phyloP scores from a whole-genome alignment of 2,797 vertebrate species.

The Orestias chungarensis region DNA sequence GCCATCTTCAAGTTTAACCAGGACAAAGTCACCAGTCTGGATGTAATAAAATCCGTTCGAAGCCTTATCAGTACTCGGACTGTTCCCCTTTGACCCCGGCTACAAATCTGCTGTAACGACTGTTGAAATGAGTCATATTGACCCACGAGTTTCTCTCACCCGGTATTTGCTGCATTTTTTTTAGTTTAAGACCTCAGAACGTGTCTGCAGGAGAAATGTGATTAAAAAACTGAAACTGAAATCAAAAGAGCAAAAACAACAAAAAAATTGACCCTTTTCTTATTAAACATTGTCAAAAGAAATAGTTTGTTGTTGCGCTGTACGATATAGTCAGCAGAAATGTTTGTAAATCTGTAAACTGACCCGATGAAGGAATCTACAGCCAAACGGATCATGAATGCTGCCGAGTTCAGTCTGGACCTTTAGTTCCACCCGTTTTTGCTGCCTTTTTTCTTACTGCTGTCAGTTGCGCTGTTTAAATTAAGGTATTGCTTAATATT shows the following conservation, averaged over 20 bases:
- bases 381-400: background rate
- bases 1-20: background rate
- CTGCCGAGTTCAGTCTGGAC: background rate
- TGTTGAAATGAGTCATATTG: slow-evolving; percentile 19
- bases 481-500: slow-evolving; percentile 58
- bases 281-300: background rate
- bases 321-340: background rate
- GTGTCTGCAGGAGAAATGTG: slow-evolving; percentile 6
- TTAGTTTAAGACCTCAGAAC: background rate
- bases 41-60: slow-evolving; percentile 15
- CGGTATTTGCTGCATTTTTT: slow-evolving; percentile 13
- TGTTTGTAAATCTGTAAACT: background rate
- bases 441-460: slow-evolving; percentile 46
- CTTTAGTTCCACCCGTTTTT: slow-evolving; percentile 11
- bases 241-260: background rate
- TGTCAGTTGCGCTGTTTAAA: slow-evolving; percentile 53
- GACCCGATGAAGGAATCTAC: background rate
- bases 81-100: slow-evolving; percentile 12
- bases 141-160: slow-evolving; percentile 3
- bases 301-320: background rate
- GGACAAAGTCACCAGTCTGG: slow-evolving; percentile 4
- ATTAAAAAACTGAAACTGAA: background rate
- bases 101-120: slow-evolving; percentile 19
- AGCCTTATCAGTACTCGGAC: slow-evolving; percentile 14
- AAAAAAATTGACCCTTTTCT: background rate